Base-by-base conservation (phyloP, 2,113 vertebrate species). In the Chiloscyllium plagiosum region DNA sequence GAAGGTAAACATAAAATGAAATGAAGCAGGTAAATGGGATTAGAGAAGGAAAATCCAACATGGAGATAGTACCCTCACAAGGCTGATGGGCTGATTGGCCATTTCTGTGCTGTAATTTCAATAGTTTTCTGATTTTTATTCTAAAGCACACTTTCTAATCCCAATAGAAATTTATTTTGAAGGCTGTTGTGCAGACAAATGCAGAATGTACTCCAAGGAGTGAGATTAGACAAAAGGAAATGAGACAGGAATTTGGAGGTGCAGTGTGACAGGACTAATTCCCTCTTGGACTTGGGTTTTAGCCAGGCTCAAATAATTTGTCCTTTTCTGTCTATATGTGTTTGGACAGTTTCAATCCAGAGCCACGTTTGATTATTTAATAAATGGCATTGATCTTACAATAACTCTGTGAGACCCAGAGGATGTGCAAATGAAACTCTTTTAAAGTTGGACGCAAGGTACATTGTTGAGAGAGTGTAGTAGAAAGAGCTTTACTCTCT, bases 101-200 rank as follows among this genome's bases (percentile, higher is more conserved):
- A 20, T 42, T 83, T 47, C 80, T 83, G 37, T 83, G 80, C 80
- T 83, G 37, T 42, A 83, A 5, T 47, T 42, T 42, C 80, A 83
- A 66, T 66, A n/a, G 37, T 93, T 19, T 37, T 93, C 61, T 93
- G 61, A 37, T 93, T 93, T 93, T 65, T 8, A n/a, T 61, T 19
- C n/a, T 93, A 65, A 93, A 93, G 61, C 17, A 66, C 26, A 65
- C 52, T 93, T 93, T 93, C 61, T 37, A 93, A 68, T 93, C 61
- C 33, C 65, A 66, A 22, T 37, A 93, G 29, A 8, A 93, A 17
- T 93, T 68, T 93, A 15, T 68, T 93, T 93, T 61, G 61, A 66
- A 33, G 56, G 29, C 33, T 33, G 56, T 92, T 7, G 19, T 86
- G 78, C 80, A 90, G 87, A 0, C 33, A 90, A 50, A 50, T 90